Evolutionary conservation across 2,797 vertebrate genomes (phyloP).

Genomic region (Paguma larvata): DNA sequence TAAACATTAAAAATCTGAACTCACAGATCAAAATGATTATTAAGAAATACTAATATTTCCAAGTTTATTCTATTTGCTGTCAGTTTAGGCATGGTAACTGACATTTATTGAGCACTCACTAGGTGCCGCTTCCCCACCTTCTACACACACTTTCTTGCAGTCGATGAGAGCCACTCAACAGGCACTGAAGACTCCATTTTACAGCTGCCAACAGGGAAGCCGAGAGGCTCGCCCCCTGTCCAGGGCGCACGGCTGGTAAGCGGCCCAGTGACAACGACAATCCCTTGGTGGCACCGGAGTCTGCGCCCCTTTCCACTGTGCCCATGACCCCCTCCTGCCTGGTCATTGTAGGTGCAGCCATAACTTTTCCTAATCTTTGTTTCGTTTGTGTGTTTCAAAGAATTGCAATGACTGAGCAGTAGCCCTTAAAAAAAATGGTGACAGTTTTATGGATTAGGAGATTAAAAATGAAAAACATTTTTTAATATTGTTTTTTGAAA

Average conservation of each 20-base stretch:
- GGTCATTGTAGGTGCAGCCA: background rate
- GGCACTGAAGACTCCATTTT: background rate
- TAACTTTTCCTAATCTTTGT: background rate
- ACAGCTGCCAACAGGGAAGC: background rate
- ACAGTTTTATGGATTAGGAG: background rate
- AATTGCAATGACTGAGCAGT: background rate
- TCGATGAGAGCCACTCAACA: background rate
- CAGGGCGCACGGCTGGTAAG: background rate
- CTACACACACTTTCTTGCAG: background rate
- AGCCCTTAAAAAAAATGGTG: background rate
- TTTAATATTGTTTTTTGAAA: too few species aligned
- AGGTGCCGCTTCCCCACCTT: too few species aligned
- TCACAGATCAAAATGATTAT: background rate
- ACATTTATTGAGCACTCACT: background rate
- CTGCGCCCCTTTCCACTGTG: background rate
- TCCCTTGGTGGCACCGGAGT: fast-evolving
- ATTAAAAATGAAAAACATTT: background rate
- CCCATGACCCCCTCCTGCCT: background rate
- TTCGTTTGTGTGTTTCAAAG: conserved; percentile 10
- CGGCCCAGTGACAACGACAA: fast-evolving
- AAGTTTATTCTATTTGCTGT: background rate
- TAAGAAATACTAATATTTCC: background rate
- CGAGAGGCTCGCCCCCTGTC: background rate
- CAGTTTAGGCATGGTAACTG: background rate
- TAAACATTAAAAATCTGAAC: too few species aligned